Conservation (phyloP, 1,140 invertebrate genomes). For the Neotoxoptera formosana region DNA sequence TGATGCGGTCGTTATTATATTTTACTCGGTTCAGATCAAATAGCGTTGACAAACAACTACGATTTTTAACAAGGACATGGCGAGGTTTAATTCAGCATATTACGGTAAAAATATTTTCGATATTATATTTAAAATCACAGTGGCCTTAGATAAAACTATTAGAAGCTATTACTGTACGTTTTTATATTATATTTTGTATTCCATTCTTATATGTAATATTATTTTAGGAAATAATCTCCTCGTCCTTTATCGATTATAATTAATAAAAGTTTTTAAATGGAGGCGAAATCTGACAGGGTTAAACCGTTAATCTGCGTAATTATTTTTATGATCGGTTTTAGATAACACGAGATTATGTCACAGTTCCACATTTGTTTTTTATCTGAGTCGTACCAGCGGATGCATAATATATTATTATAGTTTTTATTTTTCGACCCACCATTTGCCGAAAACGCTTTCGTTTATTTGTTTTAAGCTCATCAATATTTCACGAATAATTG, state of each 20-base stretch:
- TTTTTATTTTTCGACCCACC: too few species aligned
- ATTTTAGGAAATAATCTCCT: background rate
- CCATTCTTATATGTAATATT: background rate
- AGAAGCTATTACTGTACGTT: too few species aligned
- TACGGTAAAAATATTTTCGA: background rate
- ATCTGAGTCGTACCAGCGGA: background rate
- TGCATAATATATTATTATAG: too few species aligned
- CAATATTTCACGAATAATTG: background rate
- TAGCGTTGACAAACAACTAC: background rate
- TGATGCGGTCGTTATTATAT: background rate
- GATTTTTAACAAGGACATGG: background rate
- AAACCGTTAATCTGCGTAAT: background rate
- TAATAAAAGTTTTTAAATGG: background rate
- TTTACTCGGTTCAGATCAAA: background rate
- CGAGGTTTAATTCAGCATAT: background rate
- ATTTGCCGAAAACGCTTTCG: background rate
- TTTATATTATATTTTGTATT: too few species aligned
- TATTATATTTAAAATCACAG: background rate
- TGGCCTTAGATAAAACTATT: background rate
- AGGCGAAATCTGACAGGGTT: background rate
- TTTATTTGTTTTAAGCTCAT: background rate
- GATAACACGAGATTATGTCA: background rate
- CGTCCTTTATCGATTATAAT: background rate
- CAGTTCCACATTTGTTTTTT: background rate
- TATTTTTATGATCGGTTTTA: background rate